Conservation (phyloP, 2,888 invertebrate genomes). For the Phrixothrix hirtus region DNA sequence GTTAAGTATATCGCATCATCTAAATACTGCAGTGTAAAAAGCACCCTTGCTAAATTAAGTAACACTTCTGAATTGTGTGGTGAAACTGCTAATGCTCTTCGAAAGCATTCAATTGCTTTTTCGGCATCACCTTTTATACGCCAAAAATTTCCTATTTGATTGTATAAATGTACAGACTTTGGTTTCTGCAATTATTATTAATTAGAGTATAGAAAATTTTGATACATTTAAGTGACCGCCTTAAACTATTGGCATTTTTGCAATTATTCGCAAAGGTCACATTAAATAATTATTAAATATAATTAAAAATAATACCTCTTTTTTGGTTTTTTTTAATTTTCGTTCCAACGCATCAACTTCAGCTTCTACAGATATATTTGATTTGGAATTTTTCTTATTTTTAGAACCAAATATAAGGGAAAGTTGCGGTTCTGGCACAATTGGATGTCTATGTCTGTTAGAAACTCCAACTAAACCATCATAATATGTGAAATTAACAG, state of each 20-base stretch:
- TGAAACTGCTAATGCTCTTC: constrained; percentile 80
- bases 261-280: too few relatives aligned
- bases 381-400: constrained; percentile 63
- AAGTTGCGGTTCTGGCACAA: constrained; percentile 83
- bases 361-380: constrained; percentile 59
- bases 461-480: constrained; percentile 85
- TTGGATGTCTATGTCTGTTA: constrained; percentile 79
- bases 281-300: too few relatives aligned
- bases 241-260: too few relatives aligned
- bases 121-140: constrained; percentile 86
- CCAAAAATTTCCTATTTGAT: constrained; percentile 92
- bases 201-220: too few relatives aligned
- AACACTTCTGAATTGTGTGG: constrained; percentile 87
- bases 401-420: constrained; percentile 76
- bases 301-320: constrained; percentile 61
- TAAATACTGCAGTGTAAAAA: constrained; percentile 84
- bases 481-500: constrained; percentile 86
- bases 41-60: constrained; percentile 79
- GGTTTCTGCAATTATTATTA: constrained; percentile 63
- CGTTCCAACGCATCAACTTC: constrained; percentile 76
- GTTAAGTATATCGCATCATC: constrained; percentile 90
- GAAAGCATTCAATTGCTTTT: constrained; percentile 86
- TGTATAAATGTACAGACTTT: constrained; percentile 81
- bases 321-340: constrained; percentile 75
- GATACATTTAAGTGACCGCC: too few relatives aligned